phyloP scores from a whole-genome alignment of 2,113 vertebrate species.

The Vulpes lagopus region DNA sequence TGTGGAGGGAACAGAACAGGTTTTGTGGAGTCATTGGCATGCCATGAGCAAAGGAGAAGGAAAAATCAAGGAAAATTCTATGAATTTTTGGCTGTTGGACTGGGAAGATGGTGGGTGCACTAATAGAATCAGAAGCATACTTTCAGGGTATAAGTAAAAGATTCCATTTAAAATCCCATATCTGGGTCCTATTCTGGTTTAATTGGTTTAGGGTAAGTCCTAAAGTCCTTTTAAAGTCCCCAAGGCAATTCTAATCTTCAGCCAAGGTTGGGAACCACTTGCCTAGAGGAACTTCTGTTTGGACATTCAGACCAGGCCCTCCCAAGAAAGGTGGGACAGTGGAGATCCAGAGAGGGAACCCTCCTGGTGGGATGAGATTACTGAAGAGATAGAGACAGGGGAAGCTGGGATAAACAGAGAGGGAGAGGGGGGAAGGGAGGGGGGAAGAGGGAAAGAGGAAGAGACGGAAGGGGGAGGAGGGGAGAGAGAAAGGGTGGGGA shows the following conservation, averaged over 20 bases:
- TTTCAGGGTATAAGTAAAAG: background rate
- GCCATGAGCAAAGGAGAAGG: background rate
- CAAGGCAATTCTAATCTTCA: background rate
- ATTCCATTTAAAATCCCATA: background rate
- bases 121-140: slow-evolving; percentile 8
- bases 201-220: background rate
- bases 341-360: background rate
- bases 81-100: background rate
- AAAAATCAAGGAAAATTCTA: background rate
- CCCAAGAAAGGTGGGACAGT: background rate
- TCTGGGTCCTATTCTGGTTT: background rate
- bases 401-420: too few relatives aligned
- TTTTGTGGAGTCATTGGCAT: background rate
- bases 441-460: too few relatives aligned
- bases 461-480: too few relatives aligned
- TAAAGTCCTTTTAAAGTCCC: background rate
- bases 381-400: background rate
- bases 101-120: background rate
- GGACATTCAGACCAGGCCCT: background rate
- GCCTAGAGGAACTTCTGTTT: background rate
- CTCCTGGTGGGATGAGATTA: accelerated
- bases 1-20: background rate
- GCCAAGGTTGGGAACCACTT: background rate
- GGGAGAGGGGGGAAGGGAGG: too few relatives aligned
- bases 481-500: too few relatives aligned